These are phyloP conservation scores for Callocephalon fimbriatum DNA, from an alignment of 2,113 vertebrate genomes.

Conservation along the genomic window DNA sequence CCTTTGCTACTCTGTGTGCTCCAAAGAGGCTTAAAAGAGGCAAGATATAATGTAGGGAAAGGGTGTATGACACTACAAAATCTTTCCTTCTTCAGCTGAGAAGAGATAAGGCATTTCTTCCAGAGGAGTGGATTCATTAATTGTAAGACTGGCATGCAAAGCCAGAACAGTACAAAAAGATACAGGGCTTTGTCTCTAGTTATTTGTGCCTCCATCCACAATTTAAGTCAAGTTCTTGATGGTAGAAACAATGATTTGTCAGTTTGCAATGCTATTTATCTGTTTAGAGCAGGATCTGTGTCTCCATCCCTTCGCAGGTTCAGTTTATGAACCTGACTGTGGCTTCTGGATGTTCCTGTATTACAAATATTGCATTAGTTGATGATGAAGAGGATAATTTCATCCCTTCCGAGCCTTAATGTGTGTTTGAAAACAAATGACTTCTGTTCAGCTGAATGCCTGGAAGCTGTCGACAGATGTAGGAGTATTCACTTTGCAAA, in stretches of 20 bases:
- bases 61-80: neutral
- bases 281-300: neutral
- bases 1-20: neutral
- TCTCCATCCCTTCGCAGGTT: neutral
- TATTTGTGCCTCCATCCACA: neutral
- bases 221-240: neutral
- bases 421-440: neutral
- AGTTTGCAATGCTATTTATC: neutral
- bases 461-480: neutral
- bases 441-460: neutral
- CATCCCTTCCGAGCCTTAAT: neutral
- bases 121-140: neutral
- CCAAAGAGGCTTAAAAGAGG: neutral
- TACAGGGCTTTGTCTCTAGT: neutral
- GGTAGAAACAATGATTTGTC: neutral
- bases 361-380: neutral
- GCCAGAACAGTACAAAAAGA: neutral
- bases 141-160: neutral
- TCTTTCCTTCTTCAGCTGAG: neutral
- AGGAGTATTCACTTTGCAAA: slow-evolving; percentile 4
- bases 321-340: neutral
- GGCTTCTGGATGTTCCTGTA: neutral
- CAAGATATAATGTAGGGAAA: neutral
- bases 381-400: neutral
- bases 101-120: neutral